phyloP scores from a whole-genome alignment of 1,140 invertebrate species.

The Philaenus spumarius region DNA sequence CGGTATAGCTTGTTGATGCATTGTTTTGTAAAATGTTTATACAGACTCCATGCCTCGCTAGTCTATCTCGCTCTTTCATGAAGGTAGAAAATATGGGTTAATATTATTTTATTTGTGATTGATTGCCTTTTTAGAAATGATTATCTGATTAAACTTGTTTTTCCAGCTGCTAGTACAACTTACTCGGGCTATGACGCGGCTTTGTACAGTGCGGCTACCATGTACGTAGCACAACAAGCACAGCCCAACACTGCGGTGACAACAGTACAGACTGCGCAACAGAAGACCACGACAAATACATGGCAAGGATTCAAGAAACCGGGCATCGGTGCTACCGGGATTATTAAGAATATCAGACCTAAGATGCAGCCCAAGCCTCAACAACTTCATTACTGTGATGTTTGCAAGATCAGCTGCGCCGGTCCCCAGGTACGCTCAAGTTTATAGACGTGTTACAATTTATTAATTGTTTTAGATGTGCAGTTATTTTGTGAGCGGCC shows the following conservation, averaged over 20 bases:
- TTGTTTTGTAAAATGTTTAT: too few species aligned
- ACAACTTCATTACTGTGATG: slow-evolving; percentile 90
- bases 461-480: too few species aligned
- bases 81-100: not conserved
- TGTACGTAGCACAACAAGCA: slow-evolving; percentile 79
- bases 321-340: slow-evolving; percentile 46
- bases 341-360: slow-evolving; percentile 49
- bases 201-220: slow-evolving; percentile 86
- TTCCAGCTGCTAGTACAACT: slow-evolving; percentile 44
- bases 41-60: too few species aligned
- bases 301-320: slow-evolving; percentile 70
- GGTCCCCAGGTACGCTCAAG: slow-evolving; percentile 64
- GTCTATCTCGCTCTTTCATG: not conserved
- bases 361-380: slow-evolving; percentile 83
- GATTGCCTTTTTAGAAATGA: too few species aligned
- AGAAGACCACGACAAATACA: slow-evolving; percentile 21
- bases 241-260: slow-evolving; percentile 23
- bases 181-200: slow-evolving; percentile 85
- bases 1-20: too few species aligned
- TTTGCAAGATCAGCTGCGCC: slow-evolving; percentile 97
- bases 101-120: too few species aligned
- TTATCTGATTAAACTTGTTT: too few species aligned
- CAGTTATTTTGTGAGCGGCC: too few species aligned
- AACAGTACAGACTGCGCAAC: slow-evolving; percentile 19
- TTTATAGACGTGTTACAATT: not conserved